Conservation (phyloP, 2,113 vertebrate species). For the Hoplias malabaricus region DNA sequence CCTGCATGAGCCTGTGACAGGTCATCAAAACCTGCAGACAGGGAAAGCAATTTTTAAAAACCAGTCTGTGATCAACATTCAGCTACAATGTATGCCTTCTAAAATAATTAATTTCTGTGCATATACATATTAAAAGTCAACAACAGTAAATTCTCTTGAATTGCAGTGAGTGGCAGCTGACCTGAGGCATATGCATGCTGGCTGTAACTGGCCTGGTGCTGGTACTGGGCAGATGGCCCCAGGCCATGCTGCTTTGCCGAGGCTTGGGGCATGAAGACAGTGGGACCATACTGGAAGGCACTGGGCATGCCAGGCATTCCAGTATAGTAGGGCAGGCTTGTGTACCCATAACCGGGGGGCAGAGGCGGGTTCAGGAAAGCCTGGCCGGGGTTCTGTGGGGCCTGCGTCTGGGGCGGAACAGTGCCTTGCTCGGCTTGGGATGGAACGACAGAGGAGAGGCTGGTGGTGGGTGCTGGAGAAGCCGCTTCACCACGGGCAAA, state of each 20-base stretch:
- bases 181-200: constrained; percentile 88
- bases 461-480: constrained; percentile 88
- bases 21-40: constrained; percentile 88
- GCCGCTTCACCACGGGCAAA: constrained; percentile 92
- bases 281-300: constrained; percentile 93
- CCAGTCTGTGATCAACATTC: background rate
- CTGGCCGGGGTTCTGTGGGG: constrained; percentile 76
- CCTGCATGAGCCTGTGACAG: constrained; percentile 87
- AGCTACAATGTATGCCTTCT: no score
- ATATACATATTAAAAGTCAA: no score
- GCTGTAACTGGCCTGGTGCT: constrained; percentile 85
- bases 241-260: constrained; percentile 90
- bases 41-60: background rate
- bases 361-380: constrained; percentile 89
- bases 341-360: constrained; percentile 94
- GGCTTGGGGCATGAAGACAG: constrained; percentile 92
- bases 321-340: constrained; percentile 92
- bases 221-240: constrained; percentile 83
- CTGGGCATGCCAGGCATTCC: constrained; percentile 87
- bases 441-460: constrained; percentile 80
- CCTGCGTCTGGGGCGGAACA: constrained; percentile 80
- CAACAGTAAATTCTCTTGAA: no score
- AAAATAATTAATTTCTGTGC: no score
- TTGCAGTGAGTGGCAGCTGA: constrained; percentile 50
- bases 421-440: constrained; percentile 72